Evolutionary conservation across 2,888 invertebrate species (phyloP), one percentile per base, ranked within the genome.

Genomic region (Enchytraeus crypticus): DNA sequence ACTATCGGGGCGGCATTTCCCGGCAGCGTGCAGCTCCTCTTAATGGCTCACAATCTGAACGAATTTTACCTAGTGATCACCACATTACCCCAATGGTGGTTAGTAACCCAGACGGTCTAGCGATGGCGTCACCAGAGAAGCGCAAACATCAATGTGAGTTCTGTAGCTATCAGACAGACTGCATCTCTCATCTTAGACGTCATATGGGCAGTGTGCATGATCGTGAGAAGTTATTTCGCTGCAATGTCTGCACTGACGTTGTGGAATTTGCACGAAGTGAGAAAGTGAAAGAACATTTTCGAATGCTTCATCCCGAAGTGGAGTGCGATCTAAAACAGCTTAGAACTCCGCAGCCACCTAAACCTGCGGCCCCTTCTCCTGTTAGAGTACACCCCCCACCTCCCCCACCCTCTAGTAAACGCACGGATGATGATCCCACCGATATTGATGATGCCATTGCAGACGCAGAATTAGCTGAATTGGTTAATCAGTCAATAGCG

Each of bases 151-250:
- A 60, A 26, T 67, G 67, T 51, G 60, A 57, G 32, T 47, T 64
- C 33, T 67, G 67, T 34, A 56, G 49, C 34, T 67, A 67, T 54
- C 61, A 65, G 60, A 67, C 67, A 2, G 65, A 67, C 53, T 64
- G 66, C 59, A 58, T 59, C 47, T 67, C 67, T 14, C 67, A 67
- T 38, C 47, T 67, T 33, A 60, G 65, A 4, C 53, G 67, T n/a
- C 67, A 67, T 38, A 57, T 60, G 43, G 64, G 64, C 51, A 66
- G 64, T 33, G 65, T 67, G 1, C 64, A 64, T 33, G 43, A 45
- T 60, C 57, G 29, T 18, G 57, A 61, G 45, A 62, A 65, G 55
- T 56, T 47, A 14, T 67, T 64, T 56, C 38, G 55, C 34, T 67
- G 67, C 55, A 58, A 67, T 43, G 46, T 64, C 5, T 67, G 67